Conservation (phyloP, 23 tunicate species). For the Diplosoma virens region DNA sequence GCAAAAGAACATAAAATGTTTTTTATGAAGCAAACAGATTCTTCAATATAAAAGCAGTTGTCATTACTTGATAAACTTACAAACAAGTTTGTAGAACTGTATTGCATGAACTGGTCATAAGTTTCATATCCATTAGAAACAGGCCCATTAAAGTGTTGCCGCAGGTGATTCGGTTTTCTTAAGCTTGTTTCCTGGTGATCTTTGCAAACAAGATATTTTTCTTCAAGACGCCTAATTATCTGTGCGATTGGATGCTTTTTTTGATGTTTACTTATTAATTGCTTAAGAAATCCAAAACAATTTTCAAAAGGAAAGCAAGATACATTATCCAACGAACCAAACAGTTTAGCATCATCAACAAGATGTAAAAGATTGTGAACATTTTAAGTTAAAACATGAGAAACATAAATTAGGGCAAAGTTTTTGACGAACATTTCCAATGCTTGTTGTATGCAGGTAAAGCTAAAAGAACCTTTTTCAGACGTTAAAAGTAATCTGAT, state of each 20-base stretch:
- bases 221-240: constrained; percentile 13
- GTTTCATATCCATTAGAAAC: neutral
- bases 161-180: neutral
- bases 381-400: constrained; percentile 12
- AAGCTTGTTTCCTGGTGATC: neutral
- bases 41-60: constrained; percentile 6
- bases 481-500: neutral
- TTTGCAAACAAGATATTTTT: neutral
- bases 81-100: neutral
- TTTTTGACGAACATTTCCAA: constrained; percentile 3
- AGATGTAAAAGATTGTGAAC: constrained; percentile 34
- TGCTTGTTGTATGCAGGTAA: neutral
- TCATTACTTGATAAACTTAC: neutral
- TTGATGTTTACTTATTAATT: constrained; percentile 13
- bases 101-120: constrained; percentile 4
- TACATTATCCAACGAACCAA: constrained; percentile 25
- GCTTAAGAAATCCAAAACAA: constrained; percentile 23
- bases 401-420: constrained; percentile 14
- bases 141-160: constrained; percentile 23
- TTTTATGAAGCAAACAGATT: constrained; percentile 6
- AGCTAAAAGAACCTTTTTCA: neutral
- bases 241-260: constrained; percentile 14
- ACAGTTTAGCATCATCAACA: constrained; percentile 19
- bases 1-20: neutral
- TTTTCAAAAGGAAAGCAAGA: constrained; percentile 46